Evolutionary conservation across 2,888 invertebrate species (phyloP), one percentile per base, ranked within the genome.

Genomic region (Oligia strigilis): DNA sequence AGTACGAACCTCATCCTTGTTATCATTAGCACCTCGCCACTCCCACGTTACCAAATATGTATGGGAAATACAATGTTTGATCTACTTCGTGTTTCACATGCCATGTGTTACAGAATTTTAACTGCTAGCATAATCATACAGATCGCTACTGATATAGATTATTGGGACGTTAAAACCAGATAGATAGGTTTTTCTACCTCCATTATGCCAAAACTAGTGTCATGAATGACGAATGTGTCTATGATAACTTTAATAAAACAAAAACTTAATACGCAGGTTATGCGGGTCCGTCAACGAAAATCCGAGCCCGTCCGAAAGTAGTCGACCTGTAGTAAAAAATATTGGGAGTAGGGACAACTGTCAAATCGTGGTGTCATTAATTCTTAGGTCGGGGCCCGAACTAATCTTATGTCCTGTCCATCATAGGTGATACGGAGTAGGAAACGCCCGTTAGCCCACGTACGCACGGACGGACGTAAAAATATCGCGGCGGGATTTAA

Each of bases 21-120:
- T 95, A 94, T 94, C 93, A 95, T 96, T 96, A 96, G 92, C 96
- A 96, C 96, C 95, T 96, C 92, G 76, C 84, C 89, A 93, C 95
- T 96, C 96, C 96, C 96, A 96, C 96, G 95, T 91, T 92, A 92
- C 93, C 91, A 93, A 94, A 95, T 93, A 94, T 90, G 92, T 93
- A 94, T 95, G 95, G 94, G 95, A 95, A 95, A 94, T 86, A 81
- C 88, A 90, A 85, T 93, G 91, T 94, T 95, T 94, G 93, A 92
- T 90, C 91, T 92, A 88, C 86, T 87, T 87, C 82, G 79, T 83
- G 88, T 89, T 88, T 88, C 81, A 87, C 86, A 86, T 77, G 58
- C 75, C 72, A 71, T 75, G 64, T 74, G 75, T 81, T 74, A 80
- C 52, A 46, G 49, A 66, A 75, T 58, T 58, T 9, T 58, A 58